Conservation (phyloP, 1,140 invertebrate genomes). For the Drosophila pallidifrons region DNA sequence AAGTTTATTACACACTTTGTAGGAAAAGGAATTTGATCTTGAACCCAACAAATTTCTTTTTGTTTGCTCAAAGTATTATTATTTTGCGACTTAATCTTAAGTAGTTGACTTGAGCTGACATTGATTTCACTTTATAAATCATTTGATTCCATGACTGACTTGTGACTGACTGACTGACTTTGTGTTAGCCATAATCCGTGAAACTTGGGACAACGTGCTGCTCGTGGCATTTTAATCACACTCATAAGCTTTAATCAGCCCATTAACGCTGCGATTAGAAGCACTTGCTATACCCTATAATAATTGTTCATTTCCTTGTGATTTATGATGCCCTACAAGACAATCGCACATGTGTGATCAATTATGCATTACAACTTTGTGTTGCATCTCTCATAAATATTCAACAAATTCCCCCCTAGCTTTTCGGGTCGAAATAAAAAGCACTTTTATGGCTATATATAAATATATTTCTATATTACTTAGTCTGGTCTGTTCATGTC, state of each 20-base stretch:
- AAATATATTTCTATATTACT: slow-evolving; percentile 20
- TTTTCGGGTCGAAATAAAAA: slow-evolving; percentile 8
- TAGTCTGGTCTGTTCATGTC: slow-evolving; percentile 7
- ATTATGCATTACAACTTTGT: slow-evolving; percentile 1
- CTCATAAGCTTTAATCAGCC: slow-evolving; percentile 45
- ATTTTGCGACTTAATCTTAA: neutral
- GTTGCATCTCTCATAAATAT: slow-evolving; percentile 7
- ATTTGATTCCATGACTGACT: slow-evolving; percentile 27
- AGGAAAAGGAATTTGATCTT: slow-evolving; percentile 13
- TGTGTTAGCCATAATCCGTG: slow-evolving; percentile 15
- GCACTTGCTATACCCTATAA: slow-evolving; percentile 9
- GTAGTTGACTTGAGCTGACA: slow-evolving; percentile 5
- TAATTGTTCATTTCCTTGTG: slow-evolving; percentile 29
- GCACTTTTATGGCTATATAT: slow-evolving; percentile 5
- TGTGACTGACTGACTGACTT: slow-evolving; percentile 4
- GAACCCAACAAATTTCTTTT: slow-evolving; percentile 1
- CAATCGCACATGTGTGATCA: neutral
- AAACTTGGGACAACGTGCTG: slow-evolving; percentile 10
- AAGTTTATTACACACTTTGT: neutral
- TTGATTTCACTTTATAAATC: slow-evolving; percentile 47
- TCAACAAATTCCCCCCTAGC: neutral
- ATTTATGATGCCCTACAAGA: slow-evolving; percentile 26
- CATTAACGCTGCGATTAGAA: slow-evolving; percentile 3
- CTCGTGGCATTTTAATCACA: slow-evolving; percentile 62
- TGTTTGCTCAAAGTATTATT: slow-evolving; percentile 13